A percentile compares a stretch with the other conserved stretches of the same genome.
phyloP scores from a whole-genome alignment of 2,797 vertebrate species.

The Labroides dimidiatus region DNA sequence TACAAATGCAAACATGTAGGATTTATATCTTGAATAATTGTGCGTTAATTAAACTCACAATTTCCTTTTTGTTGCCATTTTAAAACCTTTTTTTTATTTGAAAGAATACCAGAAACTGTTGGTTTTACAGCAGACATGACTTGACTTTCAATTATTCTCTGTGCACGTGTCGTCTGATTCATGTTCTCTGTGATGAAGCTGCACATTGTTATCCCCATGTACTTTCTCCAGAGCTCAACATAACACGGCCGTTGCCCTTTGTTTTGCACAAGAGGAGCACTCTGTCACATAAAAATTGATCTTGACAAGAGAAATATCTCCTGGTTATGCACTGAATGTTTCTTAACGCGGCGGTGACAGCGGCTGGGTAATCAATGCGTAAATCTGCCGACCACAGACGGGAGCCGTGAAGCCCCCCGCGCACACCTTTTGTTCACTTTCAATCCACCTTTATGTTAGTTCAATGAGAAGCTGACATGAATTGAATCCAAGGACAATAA shows the following conservation, averaged over 20 bases:
- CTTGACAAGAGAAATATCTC: conserved; percentile 61
- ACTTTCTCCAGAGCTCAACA: conserved; percentile 28
- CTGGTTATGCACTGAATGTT: conserved; percentile 53
- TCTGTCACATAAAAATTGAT: conserved; percentile 65
- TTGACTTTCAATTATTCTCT: conserved; percentile 13
- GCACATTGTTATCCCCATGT: conserved; percentile 13
- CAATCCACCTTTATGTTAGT: conserved; percentile 39
- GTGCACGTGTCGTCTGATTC: conserved; percentile 35
- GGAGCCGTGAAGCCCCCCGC: conserved; percentile 19
- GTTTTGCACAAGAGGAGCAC: conserved; percentile 41
- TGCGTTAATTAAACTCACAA: neutral
- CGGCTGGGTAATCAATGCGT: conserved; percentile 52
- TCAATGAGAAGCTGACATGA: conserved; percentile 28
- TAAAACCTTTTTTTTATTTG: neutral
- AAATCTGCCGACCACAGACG: conserved; percentile 52
- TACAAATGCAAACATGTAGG: conserved; percentile 13
- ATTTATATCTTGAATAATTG: conserved; percentile 18
- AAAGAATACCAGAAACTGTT: neutral
- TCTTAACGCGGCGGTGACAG: conserved; percentile 40
- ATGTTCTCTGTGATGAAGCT: conserved; percentile 29
- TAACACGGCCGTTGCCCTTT: conserved; percentile 47
- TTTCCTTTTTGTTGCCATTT: neutral
- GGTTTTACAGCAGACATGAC: conserved; percentile 1
- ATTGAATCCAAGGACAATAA: conserved; percentile 45
- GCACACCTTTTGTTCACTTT: conserved; percentile 29